Evolutionary conservation across 1,140 invertebrate species (phyloP).

Genomic region (Orussus abietinus): DNA sequence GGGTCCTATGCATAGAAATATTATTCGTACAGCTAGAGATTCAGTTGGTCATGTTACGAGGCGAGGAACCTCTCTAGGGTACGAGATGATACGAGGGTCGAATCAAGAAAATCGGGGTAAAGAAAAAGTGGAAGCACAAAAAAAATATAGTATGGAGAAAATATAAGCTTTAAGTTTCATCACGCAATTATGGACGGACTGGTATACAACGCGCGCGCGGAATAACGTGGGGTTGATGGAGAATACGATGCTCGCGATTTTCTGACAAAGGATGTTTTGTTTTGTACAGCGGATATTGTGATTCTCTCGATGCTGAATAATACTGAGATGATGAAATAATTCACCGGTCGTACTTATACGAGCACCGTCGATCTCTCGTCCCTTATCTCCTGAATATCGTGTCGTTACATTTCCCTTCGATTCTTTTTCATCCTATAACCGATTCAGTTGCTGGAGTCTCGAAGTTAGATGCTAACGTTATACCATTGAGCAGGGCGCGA

Average conservation of each 20-base stretch:
- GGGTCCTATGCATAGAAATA: conserved; percentile 28
- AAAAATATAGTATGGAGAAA: conserved; percentile 13
- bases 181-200: too few relatives aligned
- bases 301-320: conserved; percentile 37
- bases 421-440: too few relatives aligned
- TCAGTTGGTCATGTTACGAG: conserved; percentile 27
- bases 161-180: conserved; percentile 32
- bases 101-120: conserved; percentile 9
- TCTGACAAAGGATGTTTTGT: conserved; percentile 39
- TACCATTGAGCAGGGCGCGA: too few relatives aligned
- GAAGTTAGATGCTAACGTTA: too few relatives aligned
- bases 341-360: neutral
- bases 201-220: too few relatives aligned
- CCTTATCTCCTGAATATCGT: neutral
- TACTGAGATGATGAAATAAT: conserved; percentile 31
- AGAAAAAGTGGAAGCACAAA: conserved; percentile 22
- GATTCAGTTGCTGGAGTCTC: too few relatives aligned
- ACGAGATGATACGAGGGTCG: conserved; percentile 1
- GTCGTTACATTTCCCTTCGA: too few relatives aligned
- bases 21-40: conserved; percentile 33
- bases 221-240: too few relatives aligned
- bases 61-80: conserved; percentile 10
- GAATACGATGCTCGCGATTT: conserved; percentile 32
- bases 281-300: conserved; percentile 47
- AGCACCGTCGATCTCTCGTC: neutral